phyloP scores from a whole-genome alignment of 92 coral and sea anemone genomes.

The Epizoanthus ramosus region DNA sequence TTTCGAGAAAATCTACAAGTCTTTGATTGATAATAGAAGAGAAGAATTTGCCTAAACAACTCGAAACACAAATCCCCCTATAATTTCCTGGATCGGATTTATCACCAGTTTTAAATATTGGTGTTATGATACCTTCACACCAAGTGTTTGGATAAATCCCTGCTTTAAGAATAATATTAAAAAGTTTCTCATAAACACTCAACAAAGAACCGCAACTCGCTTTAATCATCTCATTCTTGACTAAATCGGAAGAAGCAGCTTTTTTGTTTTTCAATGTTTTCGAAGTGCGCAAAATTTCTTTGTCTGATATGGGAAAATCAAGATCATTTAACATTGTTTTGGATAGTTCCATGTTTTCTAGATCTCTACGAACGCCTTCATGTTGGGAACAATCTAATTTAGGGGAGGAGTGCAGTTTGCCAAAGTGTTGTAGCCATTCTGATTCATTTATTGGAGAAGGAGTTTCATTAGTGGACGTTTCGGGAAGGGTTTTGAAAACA shows the following conservation, averaged over 20 bases:
- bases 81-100: too few relatives aligned
- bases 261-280: not conserved
- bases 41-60: not conserved
- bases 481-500: not conserved
- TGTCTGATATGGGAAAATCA: not conserved
- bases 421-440: conserved; percentile 7
- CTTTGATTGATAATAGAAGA: not conserved
- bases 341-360: not conserved
- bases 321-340: not conserved
- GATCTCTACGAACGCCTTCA: not conserved
- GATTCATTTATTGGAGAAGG: not conserved
- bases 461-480: not conserved
- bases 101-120: too few relatives aligned
- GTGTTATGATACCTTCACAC: too few relatives aligned
- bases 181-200: not conserved
- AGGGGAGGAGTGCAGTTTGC: conserved; percentile 7
- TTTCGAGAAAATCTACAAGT: not conserved
- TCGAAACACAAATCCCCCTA: conserved; percentile 4
- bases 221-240: too few relatives aligned
- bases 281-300: not conserved
- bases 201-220: not conserved
- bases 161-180: not conserved
- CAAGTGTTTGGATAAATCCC: too few relatives aligned
- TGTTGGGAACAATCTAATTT: not conserved
- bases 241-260: not conserved